Base-by-base conservation (phyloP, 2,113 vertebrate genomes). In the Bostrychus sinensis region DNA sequence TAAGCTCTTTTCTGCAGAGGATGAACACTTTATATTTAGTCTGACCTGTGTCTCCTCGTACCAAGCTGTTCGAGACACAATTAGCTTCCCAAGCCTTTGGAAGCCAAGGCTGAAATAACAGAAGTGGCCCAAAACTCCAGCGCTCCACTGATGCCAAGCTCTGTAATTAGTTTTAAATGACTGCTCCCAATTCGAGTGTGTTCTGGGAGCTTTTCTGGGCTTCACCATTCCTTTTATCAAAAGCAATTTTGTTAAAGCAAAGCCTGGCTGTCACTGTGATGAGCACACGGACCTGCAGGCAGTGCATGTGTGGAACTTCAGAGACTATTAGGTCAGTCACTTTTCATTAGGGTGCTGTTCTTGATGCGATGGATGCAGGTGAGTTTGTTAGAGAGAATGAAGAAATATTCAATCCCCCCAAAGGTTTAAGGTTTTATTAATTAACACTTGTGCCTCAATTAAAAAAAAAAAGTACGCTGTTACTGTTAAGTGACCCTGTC, bases 121-220 rank as follows among this genome's bases (percentile, higher is more conserved):
- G 2, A 23, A 10, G 34, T 37, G 32, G n/a, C 38, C 32, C 34
- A 22, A 55, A 32, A 12, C 50, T 32, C 38, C 25, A 4, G 25
- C 20, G 43, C 11, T 37, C 8, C 19, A 16, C 30, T 46, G 53
- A 56, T 36, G 50, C 51, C 30, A 34, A 13, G 3, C n/a, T 25
- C 17, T 23, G 22, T 46, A 38, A 66, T 46, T n/a, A 45, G 39
- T 66, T 37, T 56, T 23, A 46, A 56, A 56, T 55, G 9, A 55
- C 50, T 55, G 50, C 19, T 26, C 26, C 28, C 16, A 37, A 25
- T 51, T 46, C 34, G 13, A 37, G 32, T 34, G 36, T 51, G 48
- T 30, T 30, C 48, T 28, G 48, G 48, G 48, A 51, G 48, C 25
- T n/a, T 28, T 37, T 37, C 30, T 55, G 53, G 11, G 16, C 25